Conservation (phyloP, 1,140 invertebrate species). For the Helicoverpa armigera region DNA sequence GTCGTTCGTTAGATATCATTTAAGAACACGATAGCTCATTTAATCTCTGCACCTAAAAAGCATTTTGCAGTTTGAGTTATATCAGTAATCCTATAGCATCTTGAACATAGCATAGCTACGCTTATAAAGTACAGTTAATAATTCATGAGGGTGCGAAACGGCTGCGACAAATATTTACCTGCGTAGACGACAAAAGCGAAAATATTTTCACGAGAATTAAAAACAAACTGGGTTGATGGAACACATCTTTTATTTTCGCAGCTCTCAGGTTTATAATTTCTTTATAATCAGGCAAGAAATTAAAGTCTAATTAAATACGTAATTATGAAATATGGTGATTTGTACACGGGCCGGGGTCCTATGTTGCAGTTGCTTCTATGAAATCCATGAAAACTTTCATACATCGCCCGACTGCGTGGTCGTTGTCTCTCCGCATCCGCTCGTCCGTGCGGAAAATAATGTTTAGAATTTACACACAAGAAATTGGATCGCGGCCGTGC, state of each 20-base stretch:
- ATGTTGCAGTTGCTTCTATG: too few species aligned
- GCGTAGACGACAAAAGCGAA: constrained; percentile 11
- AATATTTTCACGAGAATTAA: constrained; percentile 28
- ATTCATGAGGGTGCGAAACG: constrained; percentile 31
- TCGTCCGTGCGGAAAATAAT: too few species aligned
- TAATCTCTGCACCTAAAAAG: neutral
- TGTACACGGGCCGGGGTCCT: too few species aligned
- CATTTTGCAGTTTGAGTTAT: neutral
- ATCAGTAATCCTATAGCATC: neutral
- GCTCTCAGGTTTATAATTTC: neutral
- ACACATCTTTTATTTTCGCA: neutral
- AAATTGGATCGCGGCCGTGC: too few species aligned
- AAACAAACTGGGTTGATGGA: constrained; percentile 28
- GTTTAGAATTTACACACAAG: too few species aligned
- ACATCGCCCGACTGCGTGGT: too few species aligned
- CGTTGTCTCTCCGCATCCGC: too few species aligned
- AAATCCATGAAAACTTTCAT: too few species aligned
- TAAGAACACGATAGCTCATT: too few species aligned
- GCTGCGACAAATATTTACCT: constrained; percentile 27
- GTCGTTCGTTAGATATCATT: too few species aligned
- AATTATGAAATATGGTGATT: too few species aligned
- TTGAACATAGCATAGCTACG: constrained; percentile 4
- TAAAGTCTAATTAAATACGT: too few species aligned
- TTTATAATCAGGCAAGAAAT: neutral
- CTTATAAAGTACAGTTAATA: constrained; percentile 21